Percentiles rank a stretch among this genome's conserved stretches.
These are phyloP conservation scores for Lagorchestes hirsutus DNA, from an alignment of 2,797 vertebrate genomes.

Conservation along the genomic window DNA sequence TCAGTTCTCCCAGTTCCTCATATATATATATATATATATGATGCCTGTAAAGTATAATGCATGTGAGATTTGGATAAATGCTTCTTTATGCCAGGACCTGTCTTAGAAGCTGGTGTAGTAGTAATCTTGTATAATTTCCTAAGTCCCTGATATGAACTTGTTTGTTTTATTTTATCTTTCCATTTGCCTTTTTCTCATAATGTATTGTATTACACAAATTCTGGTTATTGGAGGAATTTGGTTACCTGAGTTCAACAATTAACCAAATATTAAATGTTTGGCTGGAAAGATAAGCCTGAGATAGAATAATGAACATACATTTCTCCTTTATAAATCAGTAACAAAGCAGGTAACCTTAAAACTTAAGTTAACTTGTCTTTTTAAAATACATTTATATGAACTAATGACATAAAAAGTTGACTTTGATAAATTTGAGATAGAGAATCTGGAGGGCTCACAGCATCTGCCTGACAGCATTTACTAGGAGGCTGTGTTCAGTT, in stretches of 20 bases:
- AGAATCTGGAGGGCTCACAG: neutral
- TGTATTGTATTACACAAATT: neutral
- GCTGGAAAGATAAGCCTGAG: neutral
- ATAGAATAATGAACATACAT: neutral
- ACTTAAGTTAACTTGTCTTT: constrained; percentile 18
- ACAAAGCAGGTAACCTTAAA: constrained; percentile 30
- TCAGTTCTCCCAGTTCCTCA: neutral
- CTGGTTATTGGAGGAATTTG: neutral
- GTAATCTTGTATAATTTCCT: neutral
- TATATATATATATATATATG: too few relatives aligned
- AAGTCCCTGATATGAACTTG: neutral
- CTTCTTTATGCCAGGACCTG: too few relatives aligned
- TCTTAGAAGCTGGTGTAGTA: neutral
- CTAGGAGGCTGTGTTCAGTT: constrained; percentile 4
- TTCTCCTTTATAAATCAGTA: constrained; percentile 44
- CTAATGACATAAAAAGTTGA: constrained; percentile 1
- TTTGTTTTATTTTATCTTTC: neutral
- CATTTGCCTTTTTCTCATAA: too few relatives aligned
- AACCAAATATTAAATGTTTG: neutral
- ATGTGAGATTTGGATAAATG: neutral
- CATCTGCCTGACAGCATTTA: neutral
- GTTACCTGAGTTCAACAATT: neutral
- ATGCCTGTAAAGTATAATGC: too few relatives aligned
- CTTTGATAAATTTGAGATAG: neutral
- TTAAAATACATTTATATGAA: neutral